phyloP scores from a whole-genome alignment of 2,888 invertebrate species.

The Hirtodrosophila histrioides region DNA sequence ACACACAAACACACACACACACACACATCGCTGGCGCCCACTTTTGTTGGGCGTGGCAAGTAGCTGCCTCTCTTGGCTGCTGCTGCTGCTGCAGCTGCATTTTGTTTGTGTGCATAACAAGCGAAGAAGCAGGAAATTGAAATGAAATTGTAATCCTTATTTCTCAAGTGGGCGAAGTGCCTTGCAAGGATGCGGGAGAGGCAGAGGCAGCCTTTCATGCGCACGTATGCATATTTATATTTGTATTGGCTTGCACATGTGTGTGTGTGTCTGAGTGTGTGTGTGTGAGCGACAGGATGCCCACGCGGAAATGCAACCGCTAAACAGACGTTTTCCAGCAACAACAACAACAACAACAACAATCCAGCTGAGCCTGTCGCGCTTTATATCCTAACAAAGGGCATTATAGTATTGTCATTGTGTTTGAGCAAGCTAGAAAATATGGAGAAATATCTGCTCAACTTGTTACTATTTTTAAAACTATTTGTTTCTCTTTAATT shows the following conservation, averaged over 20 bases:
- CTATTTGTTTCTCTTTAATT: no score
- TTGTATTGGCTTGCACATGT: conserved; percentile 15
- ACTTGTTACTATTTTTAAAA: no score
- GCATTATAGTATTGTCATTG: conserved; percentile 4
- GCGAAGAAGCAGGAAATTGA: conserved; percentile 69
- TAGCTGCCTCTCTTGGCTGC: conserved; percentile 46
- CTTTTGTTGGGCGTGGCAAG: conserved; percentile 52
- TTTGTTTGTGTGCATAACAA: conserved; percentile 65
- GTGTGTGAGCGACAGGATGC: conserved; percentile 24
- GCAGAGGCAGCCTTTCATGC: conserved; percentile 5
- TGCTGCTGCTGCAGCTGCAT: conserved; percentile 39
- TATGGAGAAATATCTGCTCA: no score
- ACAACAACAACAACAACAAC: not conserved
- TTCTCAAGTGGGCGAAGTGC: conserved; percentile 61
- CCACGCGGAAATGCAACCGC: conserved; percentile 70
- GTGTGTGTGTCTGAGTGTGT: conserved; percentile 9
- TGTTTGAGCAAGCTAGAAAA: not conserved
- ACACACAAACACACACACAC: conserved; percentile 26
- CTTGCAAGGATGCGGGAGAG: conserved; percentile 2
- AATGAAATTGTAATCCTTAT: conserved; percentile 76
- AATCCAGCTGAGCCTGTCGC: not conserved
- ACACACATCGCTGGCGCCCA: conserved; percentile 22
- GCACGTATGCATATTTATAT: conserved; percentile 69
- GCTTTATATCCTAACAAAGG: not conserved
- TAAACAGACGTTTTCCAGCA: conserved; percentile 62